Conservation (phyloP, 2,888 invertebrate genomes). For the Disparrhopalites patrizii region DNA sequence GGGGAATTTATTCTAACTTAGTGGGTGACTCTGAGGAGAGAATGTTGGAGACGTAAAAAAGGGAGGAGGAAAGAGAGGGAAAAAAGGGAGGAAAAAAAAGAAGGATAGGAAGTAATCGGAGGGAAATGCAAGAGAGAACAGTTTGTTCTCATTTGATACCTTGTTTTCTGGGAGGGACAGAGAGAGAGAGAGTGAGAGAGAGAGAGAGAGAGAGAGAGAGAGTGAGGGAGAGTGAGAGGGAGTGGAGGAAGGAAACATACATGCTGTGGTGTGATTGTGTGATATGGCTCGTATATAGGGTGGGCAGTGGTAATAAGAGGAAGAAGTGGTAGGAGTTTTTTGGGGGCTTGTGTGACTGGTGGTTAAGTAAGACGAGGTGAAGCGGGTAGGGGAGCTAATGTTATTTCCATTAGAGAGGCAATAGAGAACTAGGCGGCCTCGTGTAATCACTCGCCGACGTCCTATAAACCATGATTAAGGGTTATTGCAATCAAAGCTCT, state of each 20-base stretch:
- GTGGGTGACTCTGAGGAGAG: not conserved
- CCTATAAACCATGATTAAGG: constrained; percentile 33
- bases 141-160: constrained; percentile 7
- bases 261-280: too few species aligned
- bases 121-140: constrained; percentile 2
- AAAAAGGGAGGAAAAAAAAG: not conserved
- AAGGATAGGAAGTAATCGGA: not conserved
- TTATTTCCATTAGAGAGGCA: constrained; percentile 29
- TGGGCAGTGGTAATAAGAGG: too few species aligned
- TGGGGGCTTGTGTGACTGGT: not conserved
- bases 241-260: too few species aligned
- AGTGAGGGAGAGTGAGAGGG: too few species aligned
- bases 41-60: not conserved
- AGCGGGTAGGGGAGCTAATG: constrained; percentile 26
- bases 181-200: too few species aligned
- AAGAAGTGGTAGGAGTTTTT: too few species aligned
- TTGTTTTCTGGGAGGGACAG: constrained; percentile 1
- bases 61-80: not conserved
- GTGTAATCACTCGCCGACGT: constrained; percentile 31
- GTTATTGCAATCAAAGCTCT: constrained; percentile 32
- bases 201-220: too few species aligned
- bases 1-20: too few species aligned
- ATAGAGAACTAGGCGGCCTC: constrained; percentile 26
- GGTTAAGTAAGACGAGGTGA: constrained; percentile 13
- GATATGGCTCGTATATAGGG: too few species aligned